Evolutionary conservation across 2,113 vertebrate genomes (phyloP).

Genomic region (Vulpes ferrilata): DNA sequence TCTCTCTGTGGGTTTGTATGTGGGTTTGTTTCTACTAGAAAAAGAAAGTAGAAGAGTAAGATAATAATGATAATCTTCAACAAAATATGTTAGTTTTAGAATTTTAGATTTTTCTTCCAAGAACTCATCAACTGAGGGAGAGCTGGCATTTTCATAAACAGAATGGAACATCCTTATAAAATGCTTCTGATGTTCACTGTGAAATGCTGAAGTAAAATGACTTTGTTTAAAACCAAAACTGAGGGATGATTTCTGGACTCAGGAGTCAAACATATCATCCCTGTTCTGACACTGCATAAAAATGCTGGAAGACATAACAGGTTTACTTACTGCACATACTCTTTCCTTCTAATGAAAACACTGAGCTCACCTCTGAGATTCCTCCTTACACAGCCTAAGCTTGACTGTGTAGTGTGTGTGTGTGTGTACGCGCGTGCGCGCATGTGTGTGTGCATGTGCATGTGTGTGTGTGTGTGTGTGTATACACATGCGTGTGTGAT

Average conservation of each 20-base stretch:
- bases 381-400: background rate
- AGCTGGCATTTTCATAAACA: conserved; percentile 31
- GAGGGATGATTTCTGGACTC: background rate
- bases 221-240: background rate
- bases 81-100: conserved; percentile 8
- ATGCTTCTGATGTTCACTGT: background rate
- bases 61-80: background rate
- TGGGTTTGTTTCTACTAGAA: background rate
- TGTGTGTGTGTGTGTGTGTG: background rate
- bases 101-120: conserved; percentile 12
- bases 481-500: background rate
- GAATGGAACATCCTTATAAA: background rate
- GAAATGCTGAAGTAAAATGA: conserved; percentile 10
- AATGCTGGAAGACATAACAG: background rate
- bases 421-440: too few relatives aligned
- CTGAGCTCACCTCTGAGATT: background rate
- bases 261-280: background rate
- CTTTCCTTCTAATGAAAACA: background rate
- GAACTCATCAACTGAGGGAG: conserved; percentile 27
- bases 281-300: background rate
- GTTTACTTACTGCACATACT: background rate
- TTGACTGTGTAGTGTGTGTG: background rate
- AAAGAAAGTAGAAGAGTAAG: background rate
- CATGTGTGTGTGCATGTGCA: background rate
- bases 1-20: background rate